phyloP scores from a whole-genome alignment of 2,113 vertebrate genomes.

The Cyanoliseus patagonus region DNA sequence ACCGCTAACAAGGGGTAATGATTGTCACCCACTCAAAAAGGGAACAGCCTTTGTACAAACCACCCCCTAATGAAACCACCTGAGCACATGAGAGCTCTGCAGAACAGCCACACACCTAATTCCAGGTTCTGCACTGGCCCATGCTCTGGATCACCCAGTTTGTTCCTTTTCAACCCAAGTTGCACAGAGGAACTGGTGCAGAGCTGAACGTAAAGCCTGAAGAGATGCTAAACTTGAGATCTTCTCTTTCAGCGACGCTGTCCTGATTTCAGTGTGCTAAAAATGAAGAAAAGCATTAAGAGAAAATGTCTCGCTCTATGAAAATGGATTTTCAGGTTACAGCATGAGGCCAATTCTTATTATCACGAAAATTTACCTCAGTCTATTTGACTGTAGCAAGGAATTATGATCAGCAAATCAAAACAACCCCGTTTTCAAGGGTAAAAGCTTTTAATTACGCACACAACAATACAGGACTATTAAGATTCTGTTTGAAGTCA shows the following conservation, averaged over 20 bases:
- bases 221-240: neutral
- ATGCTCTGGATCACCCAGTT: neutral
- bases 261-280: neutral
- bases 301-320: neutral
- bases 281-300: neutral
- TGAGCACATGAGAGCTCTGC: too few relatives aligned
- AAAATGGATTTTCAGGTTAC: neutral
- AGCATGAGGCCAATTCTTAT: neutral
- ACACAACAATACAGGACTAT: neutral
- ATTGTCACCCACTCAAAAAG: neutral
- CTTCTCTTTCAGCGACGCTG: neutral
- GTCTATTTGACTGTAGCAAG: slow-evolving; percentile 36
- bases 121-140: neutral
- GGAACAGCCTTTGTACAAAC: neutral
- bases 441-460: slow-evolving; percentile 65
- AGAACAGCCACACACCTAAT: neutral
- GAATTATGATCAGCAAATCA: slow-evolving; percentile 16
- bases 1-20: neutral
- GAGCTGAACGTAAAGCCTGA: neutral
- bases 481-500: slow-evolving; percentile 33
- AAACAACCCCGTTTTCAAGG: slow-evolving; percentile 6
- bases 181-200: neutral
- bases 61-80: neutral
- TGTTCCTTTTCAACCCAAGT: too few relatives aligned
- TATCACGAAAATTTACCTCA: slow-evolving; percentile 11